Conservation (phyloP, 1,140 invertebrate species). For the Colletes gigas region DNA sequence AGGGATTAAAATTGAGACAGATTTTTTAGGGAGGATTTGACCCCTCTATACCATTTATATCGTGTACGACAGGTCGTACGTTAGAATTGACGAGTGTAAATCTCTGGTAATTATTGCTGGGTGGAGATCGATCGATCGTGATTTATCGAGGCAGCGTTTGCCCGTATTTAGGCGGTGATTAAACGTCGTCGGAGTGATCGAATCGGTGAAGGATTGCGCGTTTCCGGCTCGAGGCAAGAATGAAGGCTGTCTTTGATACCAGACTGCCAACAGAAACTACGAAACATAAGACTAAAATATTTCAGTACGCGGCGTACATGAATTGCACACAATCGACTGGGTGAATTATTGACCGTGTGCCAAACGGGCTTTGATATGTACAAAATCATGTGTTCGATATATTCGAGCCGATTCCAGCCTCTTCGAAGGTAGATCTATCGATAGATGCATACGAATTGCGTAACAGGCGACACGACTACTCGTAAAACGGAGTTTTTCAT, state of each 20-base stretch:
- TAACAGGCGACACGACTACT: no score
- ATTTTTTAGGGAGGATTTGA: no score
- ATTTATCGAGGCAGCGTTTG: no score
- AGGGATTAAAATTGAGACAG: no score
- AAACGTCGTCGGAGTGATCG: not conserved
- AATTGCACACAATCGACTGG: slow-evolving; percentile 17
- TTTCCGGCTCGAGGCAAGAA: slow-evolving; percentile 33
- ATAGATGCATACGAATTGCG: not conserved
- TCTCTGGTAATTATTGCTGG: not conserved
- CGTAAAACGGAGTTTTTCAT: no score
- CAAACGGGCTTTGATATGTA: slow-evolving; percentile 27
- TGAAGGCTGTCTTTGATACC: slow-evolving; percentile 47
- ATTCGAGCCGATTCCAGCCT: not conserved
- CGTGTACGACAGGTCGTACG: no score
- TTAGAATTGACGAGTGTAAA: no score
- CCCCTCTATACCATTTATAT: no score
- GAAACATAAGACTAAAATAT: slow-evolving; percentile 63
- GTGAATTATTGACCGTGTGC: slow-evolving; percentile 57
- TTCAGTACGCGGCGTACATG: slow-evolving; percentile 34
- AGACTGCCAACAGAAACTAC: slow-evolving; percentile 56
- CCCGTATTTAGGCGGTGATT: not conserved
- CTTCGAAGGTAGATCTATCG: slow-evolving; percentile 37
- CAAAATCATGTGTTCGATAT: slow-evolving; percentile 23
- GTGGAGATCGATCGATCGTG: not conserved
- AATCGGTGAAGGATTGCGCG: slow-evolving; percentile 21